A percentile compares a stretch with the other conserved stretches of the same genome.
Conservation (phyloP, 2,113 vertebrate species). For the Onychorhynchus coronatus region DNA sequence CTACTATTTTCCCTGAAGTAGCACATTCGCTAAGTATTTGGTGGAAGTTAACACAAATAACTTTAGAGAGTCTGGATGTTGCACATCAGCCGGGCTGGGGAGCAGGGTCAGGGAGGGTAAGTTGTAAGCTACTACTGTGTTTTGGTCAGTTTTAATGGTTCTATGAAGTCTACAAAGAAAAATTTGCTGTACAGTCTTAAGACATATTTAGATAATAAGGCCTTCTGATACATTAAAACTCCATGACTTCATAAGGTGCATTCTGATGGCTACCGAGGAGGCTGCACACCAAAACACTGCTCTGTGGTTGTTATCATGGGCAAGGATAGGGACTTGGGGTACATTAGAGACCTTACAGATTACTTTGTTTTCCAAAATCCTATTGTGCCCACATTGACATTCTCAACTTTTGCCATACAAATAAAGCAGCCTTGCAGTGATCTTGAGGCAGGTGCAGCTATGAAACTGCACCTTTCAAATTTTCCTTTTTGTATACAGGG, state of each 20-base stretch:
- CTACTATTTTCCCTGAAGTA: background rate
- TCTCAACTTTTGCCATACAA: background rate
- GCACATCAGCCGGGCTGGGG: background rate
- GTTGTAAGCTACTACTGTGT: background rate
- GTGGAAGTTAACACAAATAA: background rate
- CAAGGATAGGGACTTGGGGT: rapidly evolving
- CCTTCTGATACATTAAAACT: background rate
- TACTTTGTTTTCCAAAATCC: background rate
- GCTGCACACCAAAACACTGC: background rate
- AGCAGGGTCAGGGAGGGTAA: background rate
- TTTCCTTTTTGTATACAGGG: background rate
- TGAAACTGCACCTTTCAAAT: background rate
- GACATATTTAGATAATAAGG: background rate
- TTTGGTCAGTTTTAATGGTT: background rate
- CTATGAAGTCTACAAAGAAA: background rate
- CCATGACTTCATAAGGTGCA: background rate
- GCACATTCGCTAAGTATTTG: background rate
- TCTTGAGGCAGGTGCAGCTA: background rate
- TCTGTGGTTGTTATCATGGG: rapidly evolving
- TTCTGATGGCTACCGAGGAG: background rate
- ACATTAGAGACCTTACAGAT: rapidly evolving
- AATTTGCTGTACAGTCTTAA: background rate
- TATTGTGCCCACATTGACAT: background rate
- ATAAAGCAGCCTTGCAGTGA: background rate
- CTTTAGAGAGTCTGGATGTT: background rate